Percentiles rank a stretch among this genome's conserved stretches.
Evolutionary conservation across 30 jellyfish, hydroid and myxozoan species (phyloP).

Genomic region (Pseudorhiza aurosa): DNA sequence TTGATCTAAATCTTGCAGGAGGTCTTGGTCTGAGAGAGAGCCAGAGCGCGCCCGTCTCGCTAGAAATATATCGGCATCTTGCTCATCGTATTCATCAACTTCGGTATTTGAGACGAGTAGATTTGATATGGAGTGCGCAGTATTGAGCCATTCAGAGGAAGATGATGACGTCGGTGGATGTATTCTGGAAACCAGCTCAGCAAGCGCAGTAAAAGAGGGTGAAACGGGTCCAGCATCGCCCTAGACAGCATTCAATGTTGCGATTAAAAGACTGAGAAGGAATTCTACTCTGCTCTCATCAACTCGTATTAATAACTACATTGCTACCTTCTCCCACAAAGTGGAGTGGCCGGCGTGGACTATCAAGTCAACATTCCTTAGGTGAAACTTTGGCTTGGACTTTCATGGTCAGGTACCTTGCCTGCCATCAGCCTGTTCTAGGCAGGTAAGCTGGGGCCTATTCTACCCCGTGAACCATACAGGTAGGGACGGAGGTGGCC

Average conservation of each 20-base stretch:
- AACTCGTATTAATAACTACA: no score
- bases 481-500: no score
- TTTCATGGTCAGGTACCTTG: no score
- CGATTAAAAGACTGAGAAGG: no score
- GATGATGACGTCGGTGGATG: constrained; percentile 68
- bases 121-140: constrained; percentile 38
- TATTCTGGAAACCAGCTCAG: constrained; percentile 90
- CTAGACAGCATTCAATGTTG: constrained; percentile 19
- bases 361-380: no score
- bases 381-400: no score
- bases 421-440: no score
- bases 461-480: no score
- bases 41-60: constrained; percentile 94
- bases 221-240: constrained; percentile 75
- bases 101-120: constrained; percentile 17
- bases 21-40: constrained; percentile 87
- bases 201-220: constrained; percentile 94
- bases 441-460: no score
- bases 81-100: constrained; percentile 42
- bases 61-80: constrained; percentile 55
- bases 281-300: no score
- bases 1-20: constrained; percentile 71
- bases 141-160: constrained; percentile 49
- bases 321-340: no score
- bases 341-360: no score